Conservation (phyloP, 2,888 invertebrate genomes). For the Ernsta delagoae region DNA sequence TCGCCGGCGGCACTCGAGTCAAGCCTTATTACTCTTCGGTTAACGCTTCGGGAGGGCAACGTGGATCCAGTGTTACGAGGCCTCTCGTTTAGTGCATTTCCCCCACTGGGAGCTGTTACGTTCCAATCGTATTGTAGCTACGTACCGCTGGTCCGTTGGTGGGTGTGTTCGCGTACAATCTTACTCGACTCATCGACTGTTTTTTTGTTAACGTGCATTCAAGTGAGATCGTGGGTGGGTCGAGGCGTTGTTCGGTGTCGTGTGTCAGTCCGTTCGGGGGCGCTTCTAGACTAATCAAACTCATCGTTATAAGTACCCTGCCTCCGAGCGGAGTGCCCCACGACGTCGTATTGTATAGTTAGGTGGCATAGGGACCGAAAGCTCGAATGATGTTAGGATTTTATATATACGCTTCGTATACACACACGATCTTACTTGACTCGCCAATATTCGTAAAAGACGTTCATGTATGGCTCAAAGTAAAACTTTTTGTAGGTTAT, state of each 20-base stretch:
- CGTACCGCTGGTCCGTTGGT: conserved; percentile 14
- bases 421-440: conserved; percentile 29
- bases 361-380: conserved; percentile 51
- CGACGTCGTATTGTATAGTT: conserved; percentile 64
- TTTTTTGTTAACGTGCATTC: conserved; percentile 9
- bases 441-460: conserved; percentile 21
- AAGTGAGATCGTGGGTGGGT: conserved; percentile 28
- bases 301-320: conserved; percentile 37
- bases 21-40: too few species aligned
- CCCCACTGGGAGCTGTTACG: too few species aligned
- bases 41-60: too few species aligned
- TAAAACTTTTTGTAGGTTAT: conserved; percentile 26
- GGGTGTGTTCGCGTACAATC: conserved; percentile 18
- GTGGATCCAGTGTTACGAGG: too few species aligned
- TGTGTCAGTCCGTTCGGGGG: not conserved
- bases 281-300: conserved; percentile 24
- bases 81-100: too few species aligned
- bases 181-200: conserved; percentile 22
- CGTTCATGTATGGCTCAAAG: conserved; percentile 37
- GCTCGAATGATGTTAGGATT: conserved; percentile 54
- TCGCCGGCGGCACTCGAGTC: too few species aligned
- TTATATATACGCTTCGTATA: conserved; percentile 27
- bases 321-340: conserved; percentile 31
- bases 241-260: not conserved
- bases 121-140: too few species aligned